Evolutionary conservation across 2,888 invertebrate genomes (phyloP).

Genomic region (Aproaerema taeniolella): DNA sequence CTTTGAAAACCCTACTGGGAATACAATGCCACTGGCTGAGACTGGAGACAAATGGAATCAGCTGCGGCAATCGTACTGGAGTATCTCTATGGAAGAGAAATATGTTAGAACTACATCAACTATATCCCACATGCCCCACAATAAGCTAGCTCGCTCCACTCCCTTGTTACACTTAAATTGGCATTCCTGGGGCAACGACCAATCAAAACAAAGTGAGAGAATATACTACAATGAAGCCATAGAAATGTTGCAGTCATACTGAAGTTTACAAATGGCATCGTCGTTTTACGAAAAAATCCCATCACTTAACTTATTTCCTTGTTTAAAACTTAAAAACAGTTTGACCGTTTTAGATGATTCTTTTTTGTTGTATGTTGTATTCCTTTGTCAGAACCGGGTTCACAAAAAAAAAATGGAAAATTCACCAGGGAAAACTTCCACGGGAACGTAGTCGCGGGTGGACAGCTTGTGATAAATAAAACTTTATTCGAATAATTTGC

Average conservation of each 20-base stretch:
- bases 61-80: slow-evolving; percentile 34
- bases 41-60: slow-evolving; percentile 58
- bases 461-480: too few relatives aligned
- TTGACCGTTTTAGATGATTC: too few relatives aligned
- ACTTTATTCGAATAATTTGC: too few relatives aligned
- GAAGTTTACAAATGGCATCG: not conserved
- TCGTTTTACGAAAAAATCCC: slow-evolving; percentile 7
- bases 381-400: slow-evolving; percentile 29
- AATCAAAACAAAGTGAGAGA: not conserved
- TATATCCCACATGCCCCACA: not conserved
- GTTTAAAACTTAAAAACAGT: too few relatives aligned
- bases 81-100: slow-evolving; percentile 45
- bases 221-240: not conserved
- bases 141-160: not conserved
- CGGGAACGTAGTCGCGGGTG: too few relatives aligned
- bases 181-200: not conserved
- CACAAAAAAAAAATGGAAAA: too few relatives aligned
- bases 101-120: slow-evolving; percentile 20
- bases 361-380: too few relatives aligned
- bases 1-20: slow-evolving; percentile 57
- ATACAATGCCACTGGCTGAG: slow-evolving; percentile 51
- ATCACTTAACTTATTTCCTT: slow-evolving; percentile 12
- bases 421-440: too few relatives aligned
- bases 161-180: not conserved
- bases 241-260: not conserved